These are phyloP conservation scores for Drosophila repleta DNA, from an alignment of 1,140 invertebrate genomes.

Conservation along the genomic window DNA sequence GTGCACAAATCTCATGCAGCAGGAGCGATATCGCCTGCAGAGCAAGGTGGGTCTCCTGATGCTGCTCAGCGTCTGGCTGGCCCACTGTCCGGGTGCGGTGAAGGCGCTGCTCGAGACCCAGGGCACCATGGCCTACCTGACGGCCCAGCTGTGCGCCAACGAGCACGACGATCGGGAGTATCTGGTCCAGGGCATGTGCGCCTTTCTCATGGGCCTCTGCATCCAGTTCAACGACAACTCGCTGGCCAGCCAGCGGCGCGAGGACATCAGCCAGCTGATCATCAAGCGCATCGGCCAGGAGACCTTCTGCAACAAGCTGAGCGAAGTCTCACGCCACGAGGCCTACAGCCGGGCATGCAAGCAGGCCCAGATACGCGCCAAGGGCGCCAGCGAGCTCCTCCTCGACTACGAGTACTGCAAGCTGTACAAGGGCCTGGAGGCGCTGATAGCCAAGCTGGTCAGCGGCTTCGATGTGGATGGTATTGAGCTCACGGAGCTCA, in stretches of 20 bases:
- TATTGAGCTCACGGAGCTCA: conserved; percentile 85
- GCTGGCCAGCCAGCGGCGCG: conserved; percentile 91
- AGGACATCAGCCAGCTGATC: conserved; percentile 92
- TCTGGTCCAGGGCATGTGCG: conserved; percentile 95
- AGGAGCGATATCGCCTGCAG: conserved; percentile 92
- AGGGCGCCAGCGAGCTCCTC: conserved; percentile 91
- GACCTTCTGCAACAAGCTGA: conserved; percentile 93
- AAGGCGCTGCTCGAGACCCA: conserved; percentile 92
- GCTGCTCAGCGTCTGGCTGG: conserved; percentile 95
- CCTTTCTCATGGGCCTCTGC: conserved; percentile 97
- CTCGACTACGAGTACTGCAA: conserved; percentile 98
- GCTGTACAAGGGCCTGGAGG: conserved; percentile 91
- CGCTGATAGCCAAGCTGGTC: conserved; percentile 72
- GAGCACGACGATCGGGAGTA: conserved; percentile 95
- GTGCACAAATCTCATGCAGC: conserved; percentile 92
- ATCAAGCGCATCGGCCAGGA: conserved; percentile 96
- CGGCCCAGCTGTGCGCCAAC: conserved; percentile 90
- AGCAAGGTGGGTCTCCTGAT: conserved; percentile 96
- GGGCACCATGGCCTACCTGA: conserved; percentile 94
- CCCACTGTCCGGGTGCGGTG: conserved; percentile 93
- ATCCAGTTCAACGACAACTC: conserved; percentile 96
- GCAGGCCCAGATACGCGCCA: conserved; percentile 94
- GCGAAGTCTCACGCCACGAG: conserved; percentile 94
- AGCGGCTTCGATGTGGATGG: conserved; percentile 78
- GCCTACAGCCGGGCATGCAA: conserved; percentile 95